Conservation (phyloP, 2,113 vertebrate species). For the Labeo catla region DNA sequence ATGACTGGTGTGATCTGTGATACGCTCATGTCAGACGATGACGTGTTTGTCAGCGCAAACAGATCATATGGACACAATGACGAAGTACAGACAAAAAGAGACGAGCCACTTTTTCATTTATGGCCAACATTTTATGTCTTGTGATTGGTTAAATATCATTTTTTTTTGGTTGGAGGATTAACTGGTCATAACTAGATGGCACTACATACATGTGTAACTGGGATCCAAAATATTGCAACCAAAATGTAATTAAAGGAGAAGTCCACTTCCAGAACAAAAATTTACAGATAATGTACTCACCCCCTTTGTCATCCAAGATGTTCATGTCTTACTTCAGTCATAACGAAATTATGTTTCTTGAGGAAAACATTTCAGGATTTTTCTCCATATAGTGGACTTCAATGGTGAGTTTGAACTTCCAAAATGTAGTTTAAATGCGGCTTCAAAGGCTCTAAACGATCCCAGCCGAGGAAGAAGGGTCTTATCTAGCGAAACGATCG, state of each 20-base stretch:
- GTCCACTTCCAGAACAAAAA: no score
- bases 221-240: neutral
- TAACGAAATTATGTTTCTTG: no score
- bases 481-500: no score
- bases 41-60: neutral
- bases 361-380: no score
- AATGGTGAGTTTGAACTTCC: no score
- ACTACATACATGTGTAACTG: neutral
- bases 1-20: neutral
- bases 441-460: no score
- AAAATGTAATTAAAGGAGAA: neutral
- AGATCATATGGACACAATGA: neutral
- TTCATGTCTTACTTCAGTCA: no score
- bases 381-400: no score
- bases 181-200: neutral
- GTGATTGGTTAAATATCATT: neutral
- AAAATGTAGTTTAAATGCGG: no score
- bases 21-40: neutral
- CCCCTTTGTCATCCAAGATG: no score
- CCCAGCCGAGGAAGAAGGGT: no score
- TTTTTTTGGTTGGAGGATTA: neutral
- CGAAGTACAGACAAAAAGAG: neutral
- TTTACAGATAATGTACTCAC: no score
- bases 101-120: neutral
- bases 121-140: neutral